phyloP scores from a whole-genome alignment of 1,140 invertebrate genomes.

The Pomacea maculata region DNA sequence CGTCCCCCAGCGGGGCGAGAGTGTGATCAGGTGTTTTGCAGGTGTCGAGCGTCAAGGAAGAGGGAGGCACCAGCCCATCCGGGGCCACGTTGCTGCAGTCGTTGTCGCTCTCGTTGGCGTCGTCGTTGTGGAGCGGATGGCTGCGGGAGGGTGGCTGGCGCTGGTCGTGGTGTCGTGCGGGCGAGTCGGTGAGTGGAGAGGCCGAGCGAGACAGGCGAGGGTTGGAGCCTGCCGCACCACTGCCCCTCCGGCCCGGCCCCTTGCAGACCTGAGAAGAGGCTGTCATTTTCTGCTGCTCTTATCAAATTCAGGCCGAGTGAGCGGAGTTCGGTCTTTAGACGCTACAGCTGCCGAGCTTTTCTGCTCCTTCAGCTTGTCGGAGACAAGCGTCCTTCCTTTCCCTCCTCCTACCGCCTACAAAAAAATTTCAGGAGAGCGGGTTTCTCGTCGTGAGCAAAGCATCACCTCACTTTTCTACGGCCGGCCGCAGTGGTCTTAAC shows the following conservation, averaged over 20 bases:
- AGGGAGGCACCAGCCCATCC: neutral
- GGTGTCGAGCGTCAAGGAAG: neutral
- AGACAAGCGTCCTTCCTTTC: too few relatives aligned
- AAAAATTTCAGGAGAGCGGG: neutral
- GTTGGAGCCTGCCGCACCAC: neutral
- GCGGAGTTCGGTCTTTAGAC: neutral
- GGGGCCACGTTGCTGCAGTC: neutral
- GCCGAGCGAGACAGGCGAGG: neutral
- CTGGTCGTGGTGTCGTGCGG: conserved; percentile 2
- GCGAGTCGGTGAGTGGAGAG: neutral
- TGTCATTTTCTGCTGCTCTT: neutral
- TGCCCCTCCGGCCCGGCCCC: neutral
- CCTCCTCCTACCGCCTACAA: too few relatives aligned
- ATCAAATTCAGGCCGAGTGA: neutral
- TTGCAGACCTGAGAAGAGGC: neutral
- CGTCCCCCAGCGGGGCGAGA: too few relatives aligned
- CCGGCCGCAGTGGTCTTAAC: too few relatives aligned
- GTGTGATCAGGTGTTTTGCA: neutral
- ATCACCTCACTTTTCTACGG: too few relatives aligned
- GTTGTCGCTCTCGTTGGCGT: conserved; percentile 10
- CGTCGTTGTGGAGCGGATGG: neutral
- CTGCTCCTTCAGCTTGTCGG: neutral
- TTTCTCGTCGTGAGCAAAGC: neutral
- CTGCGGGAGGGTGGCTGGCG: neutral
- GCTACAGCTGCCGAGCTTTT: neutral